Base-by-base conservation (phyloP, 2,113 vertebrate species). In the Poecile atricapillus region DNA sequence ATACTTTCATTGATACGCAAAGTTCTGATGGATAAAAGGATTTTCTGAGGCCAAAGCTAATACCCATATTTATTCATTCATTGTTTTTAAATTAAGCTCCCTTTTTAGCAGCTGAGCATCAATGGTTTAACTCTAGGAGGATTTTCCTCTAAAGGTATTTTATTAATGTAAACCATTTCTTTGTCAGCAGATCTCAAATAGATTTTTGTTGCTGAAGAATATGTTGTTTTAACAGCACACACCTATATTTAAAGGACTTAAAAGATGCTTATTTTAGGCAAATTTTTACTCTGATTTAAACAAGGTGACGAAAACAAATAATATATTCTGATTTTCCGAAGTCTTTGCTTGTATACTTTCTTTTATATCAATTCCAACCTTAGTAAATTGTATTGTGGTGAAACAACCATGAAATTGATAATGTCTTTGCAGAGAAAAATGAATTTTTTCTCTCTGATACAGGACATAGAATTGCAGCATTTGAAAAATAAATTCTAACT, bases 31-130 rank as follows among this genome's bases (percentile, higher is more conserved):
- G 90, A 94, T 97, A 95, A 96, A 98, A 98, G 98, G 98, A 98
- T 98, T 98, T 98, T 97, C 98, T 98, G 98, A 98, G 98, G 98
- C 98, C 98, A 97, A 81, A 95, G 62, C 24, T 58, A 50, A 77
- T 65, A 90, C 13, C 41, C 11, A 21, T 88, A 70, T 73, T 78
- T 87, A 68, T 6, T 59, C 9, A 15, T 28, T 73, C 6, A 28
- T 73, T 91, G 33, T n/a, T 63, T 87, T 63, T 39, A 31, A 62
- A 69, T 63, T 50, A n/a, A 69, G 19, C 27, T 69, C 23, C 31
- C 18, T 79, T 69, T 81, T 49, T 35, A 56, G 33, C 19, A 41
- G 62, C 62, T 43, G 46, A 79, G 18, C 24, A 62, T 16, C 50
- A 68, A 76, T 70, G 20, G 3, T 75, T 80, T 68, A 68, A 41